Conservation (phyloP, 1,140 invertebrate species). For the Platyura marginata region DNA sequence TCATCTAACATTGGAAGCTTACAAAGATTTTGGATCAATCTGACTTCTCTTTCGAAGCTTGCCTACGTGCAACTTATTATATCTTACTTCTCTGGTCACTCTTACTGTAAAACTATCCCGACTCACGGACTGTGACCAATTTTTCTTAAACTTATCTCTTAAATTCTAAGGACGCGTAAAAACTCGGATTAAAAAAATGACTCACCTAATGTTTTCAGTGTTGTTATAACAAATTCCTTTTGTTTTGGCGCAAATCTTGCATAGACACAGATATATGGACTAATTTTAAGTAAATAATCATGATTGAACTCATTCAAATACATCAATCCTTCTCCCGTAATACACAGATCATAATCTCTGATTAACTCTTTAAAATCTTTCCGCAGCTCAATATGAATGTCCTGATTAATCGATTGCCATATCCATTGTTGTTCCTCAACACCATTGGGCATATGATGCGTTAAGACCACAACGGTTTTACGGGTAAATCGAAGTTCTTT, state of each 20-base stretch:
- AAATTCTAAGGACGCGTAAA: too few species aligned
- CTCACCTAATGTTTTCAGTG: conserved; percentile 49
- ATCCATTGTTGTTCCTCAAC: conserved; percentile 31
- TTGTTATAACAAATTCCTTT: conserved; percentile 88
- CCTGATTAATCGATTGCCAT: conserved; percentile 73
- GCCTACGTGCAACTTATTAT: too few species aligned
- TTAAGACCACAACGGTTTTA: conserved; percentile 59
- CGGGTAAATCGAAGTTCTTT: conserved; percentile 80
- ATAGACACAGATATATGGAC: conserved; percentile 78
- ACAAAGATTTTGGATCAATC: too few species aligned
- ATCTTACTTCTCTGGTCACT: too few species aligned
- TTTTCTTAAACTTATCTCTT: too few species aligned
- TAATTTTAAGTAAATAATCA: conserved; percentile 45
- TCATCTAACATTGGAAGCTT: too few species aligned
- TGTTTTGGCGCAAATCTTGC: conserved; percentile 92
- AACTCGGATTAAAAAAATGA: too few species aligned
- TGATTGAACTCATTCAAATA: conserved; percentile 46
- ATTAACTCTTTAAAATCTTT: conserved; percentile 35
- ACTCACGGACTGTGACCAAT: too few species aligned
- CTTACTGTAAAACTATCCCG: too few species aligned
- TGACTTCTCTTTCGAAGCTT: too few species aligned
- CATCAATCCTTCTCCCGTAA: conserved; percentile 79
- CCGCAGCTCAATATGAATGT: conserved; percentile 31
- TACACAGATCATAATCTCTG: conserved; percentile 67
- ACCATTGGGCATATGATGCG: conserved; percentile 11